Evolutionary conservation across 2,797 vertebrate species (phyloP).

Genomic region (Lacerta bilineata): DNA sequence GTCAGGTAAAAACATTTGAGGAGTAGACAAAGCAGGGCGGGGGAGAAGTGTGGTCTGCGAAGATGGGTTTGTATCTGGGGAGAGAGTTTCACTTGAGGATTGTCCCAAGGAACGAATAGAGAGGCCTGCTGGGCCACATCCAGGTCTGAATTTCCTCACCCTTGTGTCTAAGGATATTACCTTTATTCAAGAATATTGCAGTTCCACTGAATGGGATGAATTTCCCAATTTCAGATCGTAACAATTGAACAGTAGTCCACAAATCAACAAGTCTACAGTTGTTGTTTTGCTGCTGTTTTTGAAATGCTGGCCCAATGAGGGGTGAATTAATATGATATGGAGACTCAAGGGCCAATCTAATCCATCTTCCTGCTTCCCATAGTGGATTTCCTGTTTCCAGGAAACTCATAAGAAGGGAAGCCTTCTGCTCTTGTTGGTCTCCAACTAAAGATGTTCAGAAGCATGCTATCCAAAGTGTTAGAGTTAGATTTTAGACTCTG

Average conservation of each 20-base stretch:
- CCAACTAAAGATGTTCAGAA: neutral
- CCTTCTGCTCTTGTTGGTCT: neutral
- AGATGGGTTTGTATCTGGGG: too few species aligned
- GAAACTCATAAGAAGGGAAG: neutral
- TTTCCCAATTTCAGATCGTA: neutral
- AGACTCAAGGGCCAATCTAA: neutral
- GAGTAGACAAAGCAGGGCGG: too few species aligned
- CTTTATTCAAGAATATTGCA: neutral
- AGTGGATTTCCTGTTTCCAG: neutral
- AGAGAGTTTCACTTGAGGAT: too few species aligned
- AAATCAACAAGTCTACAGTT: neutral
- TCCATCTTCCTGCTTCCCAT: neutral
- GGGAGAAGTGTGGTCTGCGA: too few species aligned
- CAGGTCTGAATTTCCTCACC: too few species aligned
- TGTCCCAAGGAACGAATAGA: too few species aligned
- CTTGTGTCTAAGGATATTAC: neutral
- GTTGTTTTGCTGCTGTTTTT: too few species aligned
- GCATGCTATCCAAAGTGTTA: neutral
- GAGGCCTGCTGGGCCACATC: too few species aligned
- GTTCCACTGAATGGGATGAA: neutral
- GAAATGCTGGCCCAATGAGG: neutral
- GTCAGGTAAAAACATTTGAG: too few species aligned
- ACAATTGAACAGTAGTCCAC: neutral
- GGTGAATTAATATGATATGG: neutral
- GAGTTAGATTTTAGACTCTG: too few species aligned